A percentile compares a stretch with the other conserved stretches of the same genome.
Evolutionary conservation across 2,113 vertebrate genomes (phyloP).

Genomic region (Lucifuga dentata): DNA sequence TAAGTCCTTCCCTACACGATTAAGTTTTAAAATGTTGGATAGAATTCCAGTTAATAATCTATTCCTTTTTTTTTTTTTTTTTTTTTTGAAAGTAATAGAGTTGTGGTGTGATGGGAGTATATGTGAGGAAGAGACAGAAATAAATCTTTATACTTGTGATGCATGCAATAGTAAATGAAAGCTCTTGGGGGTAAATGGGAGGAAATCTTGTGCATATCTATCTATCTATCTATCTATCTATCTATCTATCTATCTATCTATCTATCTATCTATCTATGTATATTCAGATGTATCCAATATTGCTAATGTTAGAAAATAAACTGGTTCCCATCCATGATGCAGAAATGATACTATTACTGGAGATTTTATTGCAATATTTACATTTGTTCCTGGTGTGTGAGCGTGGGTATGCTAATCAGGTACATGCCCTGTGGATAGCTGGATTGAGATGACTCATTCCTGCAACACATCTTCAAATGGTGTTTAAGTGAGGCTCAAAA

Average conservation of each 20-base stretch:
- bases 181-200: slow-evolving; percentile 7
- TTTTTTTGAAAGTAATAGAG: not conserved
- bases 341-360: slow-evolving; percentile 75
- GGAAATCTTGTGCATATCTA: slow-evolving; percentile 14
- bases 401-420: slow-evolving; percentile 83
- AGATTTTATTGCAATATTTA: slow-evolving; percentile 86
- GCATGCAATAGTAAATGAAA: slow-evolving; percentile 33
- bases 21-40: slow-evolving; percentile 28
- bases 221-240: too few relatives aligned
- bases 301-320: slow-evolving; percentile 64
- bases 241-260: too few relatives aligned
- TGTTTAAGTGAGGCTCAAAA: slow-evolving; percentile 77
- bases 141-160: slow-evolving; percentile 15
- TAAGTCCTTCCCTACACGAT: slow-evolving; percentile 15
- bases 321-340: slow-evolving; percentile 56
- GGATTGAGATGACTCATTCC: slow-evolving; percentile 85
- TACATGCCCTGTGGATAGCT: slow-evolving; percentile 84
- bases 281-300: slow-evolving; percentile 58
- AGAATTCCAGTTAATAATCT: slow-evolving; percentile 10
- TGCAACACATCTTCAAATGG: slow-evolving; percentile 83
- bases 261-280: slow-evolving; percentile 44
- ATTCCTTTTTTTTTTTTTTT: too few relatives aligned
- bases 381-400: slow-evolving; percentile 80
- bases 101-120: not conserved
- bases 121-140: not conserved